These are phyloP conservation scores for Cottoperca gobio DNA, from an alignment of 2,797 vertebrate species.

Conservation along the genomic window DNA sequence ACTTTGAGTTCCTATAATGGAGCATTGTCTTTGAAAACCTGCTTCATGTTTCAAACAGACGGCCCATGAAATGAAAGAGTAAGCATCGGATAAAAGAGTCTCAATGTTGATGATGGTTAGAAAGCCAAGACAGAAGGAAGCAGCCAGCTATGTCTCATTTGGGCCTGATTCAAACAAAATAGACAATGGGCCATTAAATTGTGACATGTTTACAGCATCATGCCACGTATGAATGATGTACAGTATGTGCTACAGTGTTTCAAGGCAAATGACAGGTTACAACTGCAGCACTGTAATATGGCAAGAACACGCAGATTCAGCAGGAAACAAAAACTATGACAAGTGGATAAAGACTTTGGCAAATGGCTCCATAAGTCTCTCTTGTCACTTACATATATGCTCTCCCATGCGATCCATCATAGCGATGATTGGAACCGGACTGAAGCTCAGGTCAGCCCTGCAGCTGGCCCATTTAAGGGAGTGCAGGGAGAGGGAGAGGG, in stretches of 20 bases:
- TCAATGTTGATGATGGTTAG: constrained; percentile 63
- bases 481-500: constrained; percentile 41
- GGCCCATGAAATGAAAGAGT: constrained; percentile 72
- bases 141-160: constrained; percentile 65
- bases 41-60: constrained; percentile 74
- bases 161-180: constrained; percentile 59
- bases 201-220: constrained; percentile 65
- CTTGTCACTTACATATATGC: constrained; percentile 59
- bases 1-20: constrained; percentile 70
- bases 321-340: constrained; percentile 59
- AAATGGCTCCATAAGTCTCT: constrained; percentile 64
- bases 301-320: constrained; percentile 55
- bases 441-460: constrained; percentile 43
- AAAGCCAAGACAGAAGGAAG: constrained; percentile 49
- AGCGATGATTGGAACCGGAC: constrained; percentile 41
- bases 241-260: constrained; percentile 7
- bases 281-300: constrained; percentile 14
- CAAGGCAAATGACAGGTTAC: constrained; percentile 44
- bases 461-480: constrained; percentile 64
- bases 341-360: constrained; percentile 50
- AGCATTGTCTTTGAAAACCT: constrained; percentile 75
- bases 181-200: constrained; percentile 70
- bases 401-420: constrained; percentile 56
- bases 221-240: constrained; percentile 56
- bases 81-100: constrained; percentile 66